Base-by-base conservation (phyloP, 1,140 invertebrate species). In the Drosophila ercepeae region DNA sequence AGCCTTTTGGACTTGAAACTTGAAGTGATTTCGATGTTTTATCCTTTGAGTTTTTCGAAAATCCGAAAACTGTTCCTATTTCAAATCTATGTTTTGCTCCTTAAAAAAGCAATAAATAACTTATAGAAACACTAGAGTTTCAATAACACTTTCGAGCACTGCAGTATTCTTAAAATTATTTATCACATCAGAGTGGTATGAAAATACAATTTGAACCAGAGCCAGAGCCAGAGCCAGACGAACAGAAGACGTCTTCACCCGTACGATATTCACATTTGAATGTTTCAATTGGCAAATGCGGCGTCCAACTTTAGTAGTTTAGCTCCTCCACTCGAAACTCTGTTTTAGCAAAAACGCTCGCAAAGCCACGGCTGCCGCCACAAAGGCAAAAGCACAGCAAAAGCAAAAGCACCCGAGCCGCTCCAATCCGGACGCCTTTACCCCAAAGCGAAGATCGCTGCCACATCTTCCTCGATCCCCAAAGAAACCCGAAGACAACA, bases 261-360 rank as follows among this genome's bases (percentile, higher is more conserved):
- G 89, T 86, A 83, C 89, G 89, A 78, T 89, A 90, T 84, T 90
- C 89, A 90, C 84, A 90, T 90, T 89, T 90, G 89, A 90, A 90
- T 90, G 89, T 81, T 90, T 90, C 88, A 79, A 83, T 90, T 90
- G 88, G 78, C 88, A 90, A 88, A 88, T 75, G 82, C 75, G 78
- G 89, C 78, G 61, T 84, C 88, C 78, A 90, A 81, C 88, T 90
- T 90, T 90, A 90, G 81, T 90, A 89, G 77, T 73, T 86, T 61
- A 75, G 50, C 68, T 39, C 54, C 68, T 39, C 54, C 70, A 84
- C 73, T 74, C 54, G 69, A 51, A 75, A 54, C 67, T 71, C 55
- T 51, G 69, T 55, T 51, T 51, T 71, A 57, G 67, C 78, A 49
- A 84, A 84, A 89, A 76, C 78, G 69, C 68, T 46, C 51, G 57